Evolutionary conservation across 2,113 vertebrate genomes (phyloP).

Genomic region (Tapirus terrestris): DNA sequence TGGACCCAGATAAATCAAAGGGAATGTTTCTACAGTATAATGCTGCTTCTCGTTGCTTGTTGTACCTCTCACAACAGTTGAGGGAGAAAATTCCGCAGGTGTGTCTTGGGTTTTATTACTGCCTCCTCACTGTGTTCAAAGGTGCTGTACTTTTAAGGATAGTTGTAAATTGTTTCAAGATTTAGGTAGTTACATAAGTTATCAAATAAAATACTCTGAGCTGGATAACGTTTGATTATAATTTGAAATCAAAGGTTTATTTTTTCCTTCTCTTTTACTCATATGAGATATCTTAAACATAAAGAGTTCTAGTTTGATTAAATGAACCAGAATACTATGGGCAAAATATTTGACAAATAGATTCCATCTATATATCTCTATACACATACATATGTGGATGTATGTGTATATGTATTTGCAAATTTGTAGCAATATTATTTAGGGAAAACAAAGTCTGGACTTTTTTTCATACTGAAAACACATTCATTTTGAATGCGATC

Average conservation of each 20-base stretch:
- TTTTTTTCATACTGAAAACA: not conserved
- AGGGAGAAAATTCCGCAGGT: not conserved
- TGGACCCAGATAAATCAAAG: conserved; percentile 4
- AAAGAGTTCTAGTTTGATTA: not conserved
- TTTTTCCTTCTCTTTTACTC: not conserved
- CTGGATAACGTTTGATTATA: not conserved
- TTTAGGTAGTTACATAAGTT: not conserved
- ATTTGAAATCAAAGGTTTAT: not conserved
- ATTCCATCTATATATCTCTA: not conserved
- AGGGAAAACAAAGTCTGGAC: not conserved
- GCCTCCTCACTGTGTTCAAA: not conserved
- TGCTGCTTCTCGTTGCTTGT: not conserved
- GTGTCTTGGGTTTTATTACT: not conserved
- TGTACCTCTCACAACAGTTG: not conserved
- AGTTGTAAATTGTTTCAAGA: conserved; percentile 52
- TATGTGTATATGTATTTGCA: not conserved
- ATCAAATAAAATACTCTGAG: not conserved
- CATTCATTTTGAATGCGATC: not conserved
- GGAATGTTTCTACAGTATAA: not conserved
- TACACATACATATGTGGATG: not conserved
- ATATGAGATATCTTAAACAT: not conserved
- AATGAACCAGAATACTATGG: not conserved
- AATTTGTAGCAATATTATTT: not conserved
- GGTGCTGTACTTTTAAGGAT: not conserved
- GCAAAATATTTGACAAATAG: not conserved